Base-by-base conservation (phyloP, 2,888 invertebrate genomes). In the Drosophila peninsularis region DNA sequence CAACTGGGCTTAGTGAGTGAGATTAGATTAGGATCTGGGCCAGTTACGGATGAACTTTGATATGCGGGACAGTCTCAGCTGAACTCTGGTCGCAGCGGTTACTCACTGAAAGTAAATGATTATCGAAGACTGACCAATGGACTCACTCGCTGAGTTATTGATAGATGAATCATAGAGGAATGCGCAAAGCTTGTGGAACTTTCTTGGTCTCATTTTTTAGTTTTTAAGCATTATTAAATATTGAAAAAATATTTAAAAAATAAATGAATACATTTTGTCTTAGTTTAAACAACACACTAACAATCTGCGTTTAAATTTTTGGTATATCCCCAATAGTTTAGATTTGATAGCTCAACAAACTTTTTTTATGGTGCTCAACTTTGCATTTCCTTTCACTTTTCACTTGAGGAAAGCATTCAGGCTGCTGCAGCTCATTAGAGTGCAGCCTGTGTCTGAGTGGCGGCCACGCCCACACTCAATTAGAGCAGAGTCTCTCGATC, bases 381-480 rank as follows among this genome's bases (percentile, higher is more conserved):
- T n/a, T n/a, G n/a, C 24, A 49, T 17, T 32, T 17, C 17, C 4
- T 19, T 32, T 19, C 19, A 32, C 19, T 49, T 32, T 9, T 13
- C 32, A 4, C n/a, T 27, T 27, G n/a, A 6, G 6, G 19, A 11
- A 11, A 17, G 19, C 5, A 9, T 4, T 30, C 32, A 13, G 19
- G 14, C 44, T 36, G 17, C 13, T 57, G 61, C 61, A 19, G n/a
- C 37, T 37, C 27, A 56, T 56, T 37, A 14, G 24, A n/a, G 21
- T 30, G 21, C 47, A 13, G 47, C 30, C 17, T 75, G 80, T 73
- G 63, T 74, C 68, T 60, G 64, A 42, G 44, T 58, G 50, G 27
- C 21, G 32, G 66, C 55, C 58, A 76, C 72, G 42, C 57, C 56
- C 52, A 47, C 55, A 39, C 55, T 56, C 57, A 56, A 42, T 68